These are phyloP conservation scores for Nixonia krombeini DNA, from an alignment of 1,140 invertebrate species.

Conservation along the genomic window DNA sequence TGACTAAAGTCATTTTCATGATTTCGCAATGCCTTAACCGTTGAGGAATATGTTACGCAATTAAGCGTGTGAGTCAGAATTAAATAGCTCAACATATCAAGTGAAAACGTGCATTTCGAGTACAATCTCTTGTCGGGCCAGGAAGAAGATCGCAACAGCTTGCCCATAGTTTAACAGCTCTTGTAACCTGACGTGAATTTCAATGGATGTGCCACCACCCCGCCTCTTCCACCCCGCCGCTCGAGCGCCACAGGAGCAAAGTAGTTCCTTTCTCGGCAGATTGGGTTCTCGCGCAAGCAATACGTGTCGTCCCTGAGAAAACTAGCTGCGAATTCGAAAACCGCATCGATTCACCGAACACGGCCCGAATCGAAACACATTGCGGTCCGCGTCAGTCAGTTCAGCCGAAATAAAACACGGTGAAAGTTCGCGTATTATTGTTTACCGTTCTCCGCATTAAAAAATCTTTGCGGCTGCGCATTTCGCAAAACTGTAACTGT, in stretches of 20 bases:
- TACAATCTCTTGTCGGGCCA: conserved; percentile 37
- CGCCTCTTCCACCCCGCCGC: conserved; percentile 16
- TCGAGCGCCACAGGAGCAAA: conserved; percentile 20
- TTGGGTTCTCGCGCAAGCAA: conserved; percentile 22
- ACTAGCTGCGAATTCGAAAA: conserved; percentile 42
- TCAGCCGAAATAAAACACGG: conserved; percentile 23
- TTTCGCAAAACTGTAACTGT: no score
- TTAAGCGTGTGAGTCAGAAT: no score
- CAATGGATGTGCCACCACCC: conserved; percentile 50
- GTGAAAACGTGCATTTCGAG: conserved; percentile 49
- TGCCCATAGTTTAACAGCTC: conserved; percentile 61
- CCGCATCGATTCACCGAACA: conserved; percentile 40
- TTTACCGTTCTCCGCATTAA: background rate
- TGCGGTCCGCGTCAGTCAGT: conserved; percentile 31
- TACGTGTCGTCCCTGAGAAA: conserved; percentile 37
- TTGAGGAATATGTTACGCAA: no score
- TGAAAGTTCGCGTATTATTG: conserved; percentile 24
- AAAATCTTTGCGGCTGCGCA: background rate
- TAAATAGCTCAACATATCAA: conserved; percentile 31
- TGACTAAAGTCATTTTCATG: no score
- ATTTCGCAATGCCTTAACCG: no score
- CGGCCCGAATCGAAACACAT: conserved; percentile 37
- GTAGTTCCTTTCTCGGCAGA: conserved; percentile 40
- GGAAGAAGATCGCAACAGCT: conserved; percentile 60
- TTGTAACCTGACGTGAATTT: conserved; percentile 56